Evolutionary conservation across 37 sponge, comb jelly and placozoan species (phyloP).

Genomic region (Beroe ovata): DNA sequence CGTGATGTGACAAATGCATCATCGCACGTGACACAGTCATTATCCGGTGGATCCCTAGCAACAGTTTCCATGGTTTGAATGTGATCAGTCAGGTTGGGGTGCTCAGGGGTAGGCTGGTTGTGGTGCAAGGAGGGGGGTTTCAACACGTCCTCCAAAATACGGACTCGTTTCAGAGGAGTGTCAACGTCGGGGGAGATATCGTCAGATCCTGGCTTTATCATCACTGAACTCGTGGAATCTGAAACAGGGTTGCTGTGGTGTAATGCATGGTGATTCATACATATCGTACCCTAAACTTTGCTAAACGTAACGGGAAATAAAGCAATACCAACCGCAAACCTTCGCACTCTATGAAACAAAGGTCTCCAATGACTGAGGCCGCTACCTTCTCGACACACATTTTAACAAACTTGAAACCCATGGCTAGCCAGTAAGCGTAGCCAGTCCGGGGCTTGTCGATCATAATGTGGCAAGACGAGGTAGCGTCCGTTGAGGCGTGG

Average conservation of each 20-base stretch:
- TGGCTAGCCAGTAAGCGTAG: not conserved
- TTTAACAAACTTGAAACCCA: conserved; percentile 1
- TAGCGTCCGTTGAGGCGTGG: too few species aligned
- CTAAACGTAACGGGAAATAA: too few species aligned
- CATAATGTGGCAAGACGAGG: too few species aligned
- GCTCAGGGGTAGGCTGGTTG: not conserved
- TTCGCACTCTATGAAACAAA: not conserved
- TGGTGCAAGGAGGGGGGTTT: conserved; percentile 6
- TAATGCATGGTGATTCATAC: too few species aligned
- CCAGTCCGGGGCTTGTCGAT: not conserved
- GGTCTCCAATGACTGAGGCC: conserved; percentile 3
- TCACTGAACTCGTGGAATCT: conserved; percentile 41
- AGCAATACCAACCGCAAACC: not conserved
- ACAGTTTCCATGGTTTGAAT: not conserved
- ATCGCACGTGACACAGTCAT: not conserved
- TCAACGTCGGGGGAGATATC: conserved; percentile 2
- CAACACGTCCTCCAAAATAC: conserved; percentile 29
- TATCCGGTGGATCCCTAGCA: not conserved
- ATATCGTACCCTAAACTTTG: too few species aligned
- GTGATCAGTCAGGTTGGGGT: not conserved
- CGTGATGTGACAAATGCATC: not conserved
- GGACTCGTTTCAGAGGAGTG: conserved; percentile 19
- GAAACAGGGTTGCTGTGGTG: too few species aligned
- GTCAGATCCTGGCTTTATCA: conserved; percentile 60
- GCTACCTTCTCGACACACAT: conserved; percentile 34